Conservation (phyloP, 2,797 vertebrate species). For the Sebastes matsubarae region DNA sequence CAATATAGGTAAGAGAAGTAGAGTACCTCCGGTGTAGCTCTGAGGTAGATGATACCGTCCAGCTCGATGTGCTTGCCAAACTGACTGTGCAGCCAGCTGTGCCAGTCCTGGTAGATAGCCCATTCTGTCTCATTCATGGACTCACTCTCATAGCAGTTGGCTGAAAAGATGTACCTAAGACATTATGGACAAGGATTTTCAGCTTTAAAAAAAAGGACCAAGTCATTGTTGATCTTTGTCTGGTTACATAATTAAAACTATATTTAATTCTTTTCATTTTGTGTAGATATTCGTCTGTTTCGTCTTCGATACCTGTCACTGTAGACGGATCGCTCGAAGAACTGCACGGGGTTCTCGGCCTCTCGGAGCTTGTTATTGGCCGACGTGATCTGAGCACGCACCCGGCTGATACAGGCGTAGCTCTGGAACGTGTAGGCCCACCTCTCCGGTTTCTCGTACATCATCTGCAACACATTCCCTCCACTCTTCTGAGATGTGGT, state of each 20-base stretch:
- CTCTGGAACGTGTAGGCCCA: conserved; percentile 97
- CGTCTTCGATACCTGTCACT: conserved; percentile 87
- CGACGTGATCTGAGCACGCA: conserved; percentile 87
- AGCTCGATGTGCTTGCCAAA: conserved; percentile 88
- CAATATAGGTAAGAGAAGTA: not conserved
- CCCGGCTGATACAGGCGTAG: conserved; percentile 93
- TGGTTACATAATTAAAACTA: too few species aligned
- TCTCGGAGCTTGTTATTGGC: conserved; percentile 82
- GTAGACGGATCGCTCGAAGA: conserved; percentile 94
- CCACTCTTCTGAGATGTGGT: conserved; percentile 90
- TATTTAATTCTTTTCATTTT: not conserved
- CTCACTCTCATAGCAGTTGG: conserved; percentile 92
- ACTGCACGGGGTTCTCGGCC: conserved; percentile 85
- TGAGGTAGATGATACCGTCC: conserved; percentile 94
- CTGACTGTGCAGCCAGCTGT: conserved; percentile 88
- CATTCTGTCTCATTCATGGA: conserved; percentile 94
- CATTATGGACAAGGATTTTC: not conserved
- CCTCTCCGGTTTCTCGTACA: conserved; percentile 93
- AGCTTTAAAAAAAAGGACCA: not conserved
- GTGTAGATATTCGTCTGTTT: not conserved
- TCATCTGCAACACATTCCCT: conserved; percentile 91
- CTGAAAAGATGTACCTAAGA: conserved; percentile 92
- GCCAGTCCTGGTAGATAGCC: conserved; percentile 96
- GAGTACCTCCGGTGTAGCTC: conserved; percentile 89
- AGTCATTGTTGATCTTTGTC: not conserved